Percentiles rank a stretch among this genome's conserved stretches.
Evolutionary conservation across 2,113 vertebrate species (phyloP).

Genomic region (Girardinichthys multiradiatus): DNA sequence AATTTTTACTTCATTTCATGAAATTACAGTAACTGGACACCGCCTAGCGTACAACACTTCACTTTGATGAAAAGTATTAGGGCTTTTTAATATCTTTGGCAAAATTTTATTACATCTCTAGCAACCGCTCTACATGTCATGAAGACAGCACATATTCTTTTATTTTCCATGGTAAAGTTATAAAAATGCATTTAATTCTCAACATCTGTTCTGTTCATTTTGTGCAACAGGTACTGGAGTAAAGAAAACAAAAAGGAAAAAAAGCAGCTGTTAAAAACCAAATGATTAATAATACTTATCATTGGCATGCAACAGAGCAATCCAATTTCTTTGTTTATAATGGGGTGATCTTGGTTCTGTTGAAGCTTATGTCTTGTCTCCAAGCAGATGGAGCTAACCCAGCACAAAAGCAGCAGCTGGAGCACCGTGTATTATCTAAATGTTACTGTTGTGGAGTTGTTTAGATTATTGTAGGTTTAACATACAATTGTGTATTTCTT

Average conservation of each 20-base stretch:
- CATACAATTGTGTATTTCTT: background rate
- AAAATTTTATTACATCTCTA: no score
- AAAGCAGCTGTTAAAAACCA: background rate
- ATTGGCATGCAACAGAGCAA: background rate
- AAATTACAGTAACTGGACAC: no score
- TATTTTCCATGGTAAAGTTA: background rate
- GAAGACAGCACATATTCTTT: background rate
- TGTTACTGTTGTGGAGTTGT: background rate
- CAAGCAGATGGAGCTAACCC: slow-evolving; percentile 10
- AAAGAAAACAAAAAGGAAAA: background rate
- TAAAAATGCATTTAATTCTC: no score
- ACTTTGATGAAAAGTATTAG: no score
- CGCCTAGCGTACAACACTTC: no score
- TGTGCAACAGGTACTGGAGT: background rate
- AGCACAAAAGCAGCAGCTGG: slow-evolving; percentile 13
- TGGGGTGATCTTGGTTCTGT: background rate
- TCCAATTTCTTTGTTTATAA: background rate
- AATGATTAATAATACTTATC: background rate
- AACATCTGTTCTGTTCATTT: no score
- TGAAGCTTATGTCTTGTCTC: slow-evolving; percentile 8
- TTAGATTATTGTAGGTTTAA: background rate
- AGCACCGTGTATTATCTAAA: background rate
- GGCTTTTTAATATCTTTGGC: no score
- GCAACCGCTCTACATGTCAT: background rate
- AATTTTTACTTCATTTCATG: no score